Conservation (phyloP, 2,797 vertebrate species). For the Loriculus beryllinus region DNA sequence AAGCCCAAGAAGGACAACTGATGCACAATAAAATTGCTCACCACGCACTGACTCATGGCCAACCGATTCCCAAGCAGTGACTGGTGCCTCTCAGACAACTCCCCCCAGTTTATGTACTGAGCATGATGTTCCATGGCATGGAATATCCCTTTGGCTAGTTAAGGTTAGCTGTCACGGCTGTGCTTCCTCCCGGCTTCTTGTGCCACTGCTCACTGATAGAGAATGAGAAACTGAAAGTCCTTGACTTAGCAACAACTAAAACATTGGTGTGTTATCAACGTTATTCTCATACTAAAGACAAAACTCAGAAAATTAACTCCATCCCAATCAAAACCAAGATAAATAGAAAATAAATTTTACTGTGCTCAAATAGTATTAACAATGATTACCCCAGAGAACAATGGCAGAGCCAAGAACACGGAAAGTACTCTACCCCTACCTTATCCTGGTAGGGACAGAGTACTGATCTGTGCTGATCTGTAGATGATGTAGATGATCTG, state of each 20-base stretch:
- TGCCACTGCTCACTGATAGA: not conserved
- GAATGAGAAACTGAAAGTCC: not conserved
- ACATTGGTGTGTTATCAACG: not conserved
- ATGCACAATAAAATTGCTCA: not conserved
- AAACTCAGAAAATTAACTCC: not conserved
- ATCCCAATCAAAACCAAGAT: not conserved
- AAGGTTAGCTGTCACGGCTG: not conserved
- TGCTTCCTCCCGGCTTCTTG: not conserved
- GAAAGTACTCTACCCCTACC: not conserved
- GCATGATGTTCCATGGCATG: not conserved
- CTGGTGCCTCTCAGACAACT: not conserved
- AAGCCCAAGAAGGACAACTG: not conserved
- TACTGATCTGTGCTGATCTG: too few relatives aligned
- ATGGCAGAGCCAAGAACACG: fast-evolving
- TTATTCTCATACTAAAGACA: not conserved
- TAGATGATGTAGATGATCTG: too few relatives aligned
- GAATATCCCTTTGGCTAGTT: not conserved
- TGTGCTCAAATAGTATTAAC: not conserved
- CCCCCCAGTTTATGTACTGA: not conserved
- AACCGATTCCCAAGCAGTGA: too few relatives aligned
- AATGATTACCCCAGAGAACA: fast-evolving
- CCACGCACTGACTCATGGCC: too few relatives aligned
- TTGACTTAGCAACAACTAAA: not conserved
- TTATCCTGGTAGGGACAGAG: too few relatives aligned
- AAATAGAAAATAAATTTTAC: not conserved